Percentiles rank a stretch among this genome's conserved stretches.
Evolutionary conservation across 2,797 vertebrate species (phyloP).

Genomic region (Perodicticus potto): DNA sequence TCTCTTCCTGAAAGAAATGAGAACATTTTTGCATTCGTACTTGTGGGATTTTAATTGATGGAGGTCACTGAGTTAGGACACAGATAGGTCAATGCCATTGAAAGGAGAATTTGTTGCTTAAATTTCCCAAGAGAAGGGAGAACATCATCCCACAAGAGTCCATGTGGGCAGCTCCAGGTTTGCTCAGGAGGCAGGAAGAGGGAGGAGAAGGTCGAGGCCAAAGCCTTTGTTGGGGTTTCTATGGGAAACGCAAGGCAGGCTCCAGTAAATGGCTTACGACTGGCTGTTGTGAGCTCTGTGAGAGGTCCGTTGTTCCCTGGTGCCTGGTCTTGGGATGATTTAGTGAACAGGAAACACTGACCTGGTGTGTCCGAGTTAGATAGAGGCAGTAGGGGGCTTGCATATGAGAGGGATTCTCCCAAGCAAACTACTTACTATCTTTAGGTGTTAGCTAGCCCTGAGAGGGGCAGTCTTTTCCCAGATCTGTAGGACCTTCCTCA

Average conservation of each 20-base stretch:
- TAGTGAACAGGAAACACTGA: not conserved
- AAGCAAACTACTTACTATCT: not conserved
- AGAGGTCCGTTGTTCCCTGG: not conserved
- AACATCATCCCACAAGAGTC: not conserved
- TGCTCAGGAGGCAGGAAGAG: not conserved
- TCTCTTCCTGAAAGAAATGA: not conserved
- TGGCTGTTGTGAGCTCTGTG: not conserved
- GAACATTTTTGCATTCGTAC: not conserved
- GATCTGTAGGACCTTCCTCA: not conserved
- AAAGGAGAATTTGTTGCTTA: not conserved
- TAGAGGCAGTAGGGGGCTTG: fast-evolving
- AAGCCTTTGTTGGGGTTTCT: not conserved
- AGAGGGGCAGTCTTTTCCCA: not conserved
- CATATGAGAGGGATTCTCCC: not conserved
- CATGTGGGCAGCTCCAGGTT: not conserved
- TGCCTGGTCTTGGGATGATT: not conserved
- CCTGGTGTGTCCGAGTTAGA: not conserved
- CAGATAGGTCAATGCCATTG: not conserved
- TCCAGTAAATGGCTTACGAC: not conserved
- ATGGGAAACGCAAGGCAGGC: not conserved
- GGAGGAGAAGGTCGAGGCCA: no score
- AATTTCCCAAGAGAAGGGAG: not conserved
- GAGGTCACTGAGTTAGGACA: not conserved
- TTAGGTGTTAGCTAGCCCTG: not conserved
- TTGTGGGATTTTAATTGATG: not conserved